A percentile compares a stretch with the other conserved stretches of the same genome.
These are phyloP conservation scores for Altica lythri DNA, from an alignment of 2,888 invertebrate species.

Conservation along the genomic window DNA sequence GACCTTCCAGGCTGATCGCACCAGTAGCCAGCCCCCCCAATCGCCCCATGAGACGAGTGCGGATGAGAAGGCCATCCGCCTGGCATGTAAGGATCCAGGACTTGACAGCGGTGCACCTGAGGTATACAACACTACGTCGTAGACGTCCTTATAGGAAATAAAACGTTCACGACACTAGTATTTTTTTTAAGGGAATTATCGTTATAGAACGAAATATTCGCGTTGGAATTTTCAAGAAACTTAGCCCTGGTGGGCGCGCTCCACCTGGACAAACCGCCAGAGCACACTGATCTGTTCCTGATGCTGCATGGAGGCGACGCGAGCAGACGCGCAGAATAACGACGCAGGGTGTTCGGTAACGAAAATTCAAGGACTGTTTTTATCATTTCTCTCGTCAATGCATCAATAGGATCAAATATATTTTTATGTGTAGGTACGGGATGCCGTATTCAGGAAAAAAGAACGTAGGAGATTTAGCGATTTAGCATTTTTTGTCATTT, in stretches of 20 bases:
- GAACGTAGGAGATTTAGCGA: too few relatives aligned
- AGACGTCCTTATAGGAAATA: slow-evolving; percentile 30
- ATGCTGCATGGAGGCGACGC: slow-evolving; percentile 32
- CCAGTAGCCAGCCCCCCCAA: slow-evolving; percentile 47
- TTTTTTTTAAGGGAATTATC: neutral
- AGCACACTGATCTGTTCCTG: slow-evolving; percentile 30
- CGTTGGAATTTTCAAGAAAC: slow-evolving; percentile 21
- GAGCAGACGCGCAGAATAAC: slow-evolving; percentile 40
- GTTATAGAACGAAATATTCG: neutral
- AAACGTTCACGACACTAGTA: slow-evolving; percentile 18
- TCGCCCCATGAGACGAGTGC: slow-evolving; percentile 47
- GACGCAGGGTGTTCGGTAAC: slow-evolving; percentile 23
- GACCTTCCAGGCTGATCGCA: slow-evolving; percentile 56
- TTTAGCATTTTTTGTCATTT: too few relatives aligned
- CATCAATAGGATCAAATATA: slow-evolving; percentile 20
- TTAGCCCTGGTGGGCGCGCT: slow-evolving; percentile 21
- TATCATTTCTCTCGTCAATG: slow-evolving; percentile 14
- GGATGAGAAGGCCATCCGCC: slow-evolving; percentile 56
- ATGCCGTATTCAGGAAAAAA: too few relatives aligned
- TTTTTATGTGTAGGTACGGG: slow-evolving; percentile 1
- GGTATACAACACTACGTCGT: slow-evolving; percentile 20
- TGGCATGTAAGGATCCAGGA: slow-evolving; percentile 61
- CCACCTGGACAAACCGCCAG: slow-evolving; percentile 27
- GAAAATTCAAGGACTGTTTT: slow-evolving; percentile 23
- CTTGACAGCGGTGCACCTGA: slow-evolving; percentile 17